These are phyloP conservation scores for Drosophila gunungcola DNA, from an alignment of 1,140 invertebrate species.

Conservation along the genomic window DNA sequence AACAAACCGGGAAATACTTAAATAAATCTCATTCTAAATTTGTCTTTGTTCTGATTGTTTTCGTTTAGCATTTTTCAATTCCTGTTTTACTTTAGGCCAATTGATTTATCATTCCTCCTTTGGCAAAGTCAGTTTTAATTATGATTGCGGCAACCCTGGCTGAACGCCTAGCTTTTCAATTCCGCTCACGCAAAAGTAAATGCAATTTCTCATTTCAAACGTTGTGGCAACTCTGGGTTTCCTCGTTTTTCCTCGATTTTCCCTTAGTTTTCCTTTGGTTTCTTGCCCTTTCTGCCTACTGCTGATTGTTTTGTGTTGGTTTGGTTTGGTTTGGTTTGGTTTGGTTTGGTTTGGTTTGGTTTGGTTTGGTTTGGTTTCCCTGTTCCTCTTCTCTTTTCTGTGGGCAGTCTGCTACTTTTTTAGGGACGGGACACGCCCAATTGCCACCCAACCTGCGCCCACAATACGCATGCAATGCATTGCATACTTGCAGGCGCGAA, in stretches of 20 bases:
- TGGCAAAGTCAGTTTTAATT: conserved; percentile 30
- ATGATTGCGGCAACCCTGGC: conserved; percentile 26
- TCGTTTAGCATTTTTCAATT: background rate
- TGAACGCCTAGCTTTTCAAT: conserved; percentile 60
- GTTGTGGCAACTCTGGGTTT: conserved; percentile 50
- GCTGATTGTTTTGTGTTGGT: conserved; percentile 49
- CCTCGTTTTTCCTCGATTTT: conserved; percentile 2
- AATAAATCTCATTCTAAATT: background rate
- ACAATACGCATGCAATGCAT: conserved; percentile 36
- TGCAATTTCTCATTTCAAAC: conserved; percentile 55
- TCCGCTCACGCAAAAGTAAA: conserved; percentile 28
- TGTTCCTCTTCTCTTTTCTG: background rate
- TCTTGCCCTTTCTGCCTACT: conserved; percentile 11
- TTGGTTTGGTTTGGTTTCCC: conserved; percentile 24
- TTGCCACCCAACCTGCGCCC: background rate
- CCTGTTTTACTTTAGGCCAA: background rate
- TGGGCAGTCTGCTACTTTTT: background rate
- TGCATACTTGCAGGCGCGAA: conserved; percentile 78
- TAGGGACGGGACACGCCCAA: conserved; percentile 20
- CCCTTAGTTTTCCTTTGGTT: conserved; percentile 3
- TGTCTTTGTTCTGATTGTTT: background rate
- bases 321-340: conserved; percentile 28
- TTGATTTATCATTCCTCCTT: conserved; percentile 10
- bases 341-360: conserved; percentile 31
- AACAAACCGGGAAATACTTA: no score